Base-by-base conservation (phyloP, 2,888 invertebrate species). In the Carterocephalus palaemon region DNA sequence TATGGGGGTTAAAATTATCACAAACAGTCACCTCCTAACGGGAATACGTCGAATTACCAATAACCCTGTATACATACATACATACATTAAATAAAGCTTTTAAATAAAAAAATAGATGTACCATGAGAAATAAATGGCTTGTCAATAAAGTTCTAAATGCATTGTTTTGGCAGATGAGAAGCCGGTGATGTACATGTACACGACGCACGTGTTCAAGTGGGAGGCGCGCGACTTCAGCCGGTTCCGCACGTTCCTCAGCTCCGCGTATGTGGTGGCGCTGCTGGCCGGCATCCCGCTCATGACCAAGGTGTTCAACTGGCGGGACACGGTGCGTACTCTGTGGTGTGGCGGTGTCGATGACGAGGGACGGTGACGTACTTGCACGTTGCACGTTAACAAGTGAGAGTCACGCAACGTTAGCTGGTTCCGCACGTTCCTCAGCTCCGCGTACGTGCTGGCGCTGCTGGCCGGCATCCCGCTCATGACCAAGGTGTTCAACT, bases 341-440 rank as follows among this genome's bases (percentile, higher is more conserved):
- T n/a, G n/a, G n/a, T n/a, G n/a, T n/a, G n/a, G n/a, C n/a, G n/a
- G n/a, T n/a, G n/a, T n/a, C n/a, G n/a, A n/a, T n/a, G n/a, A n/a
- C n/a, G n/a, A n/a, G n/a, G n/a, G 52, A 90, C 90, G 10, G 92
- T 93, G 64, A 88, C 92, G 62, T 94, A 91, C 57, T 70, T 95
- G 34, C 64, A 92, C 94, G 0, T 89, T 90, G 38, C 80, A 90
- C 20, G 91, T 91, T 20, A 92, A 95, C 60, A 70, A 90, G 43
- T 95, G 95, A 95, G 88, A 90, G 31, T 83, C 92, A 1, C 76
- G 86, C 0, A 82, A 88, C 6, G 94, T 89, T 64, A 95, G 95
- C 60, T 85, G 89, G 53, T 95, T 94, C 59, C 88, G 90, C 58
- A 93, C 93, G 0, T 92, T 91, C 57, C 90, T 93, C 53, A 93